These are phyloP conservation scores for Coranthus polyacanthus DNA, from an alignment of 2,797 vertebrate genomes.

Conservation along the genomic window DNA sequence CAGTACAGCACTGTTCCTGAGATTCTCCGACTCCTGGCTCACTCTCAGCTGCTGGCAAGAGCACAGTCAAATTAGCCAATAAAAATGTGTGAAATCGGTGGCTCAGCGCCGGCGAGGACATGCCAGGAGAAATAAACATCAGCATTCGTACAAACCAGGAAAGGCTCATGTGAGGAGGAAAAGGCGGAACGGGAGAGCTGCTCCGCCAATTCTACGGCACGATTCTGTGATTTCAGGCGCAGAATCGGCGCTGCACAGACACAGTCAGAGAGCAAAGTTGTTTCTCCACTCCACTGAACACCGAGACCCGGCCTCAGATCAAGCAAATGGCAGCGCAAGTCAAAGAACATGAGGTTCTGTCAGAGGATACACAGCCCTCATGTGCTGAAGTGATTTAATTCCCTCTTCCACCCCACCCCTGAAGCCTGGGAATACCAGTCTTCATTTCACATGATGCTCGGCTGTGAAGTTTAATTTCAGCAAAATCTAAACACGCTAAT, in stretches of 20 bases:
- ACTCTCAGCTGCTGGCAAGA: constrained; percentile 81
- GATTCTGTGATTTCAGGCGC: constrained; percentile 59
- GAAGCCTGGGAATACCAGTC: constrained; percentile 68
- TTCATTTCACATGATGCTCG: constrained; percentile 78
- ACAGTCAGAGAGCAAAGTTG: constrained; percentile 52
- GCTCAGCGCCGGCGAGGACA: constrained; percentile 75
- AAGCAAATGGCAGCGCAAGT: constrained; percentile 58
- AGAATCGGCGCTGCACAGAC: constrained; percentile 51
- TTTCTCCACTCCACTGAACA: constrained; percentile 53
- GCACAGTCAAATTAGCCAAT: constrained; percentile 87
- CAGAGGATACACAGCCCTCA: constrained; percentile 64
- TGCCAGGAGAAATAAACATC: constrained; percentile 87
- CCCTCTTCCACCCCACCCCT: constrained; percentile 40
- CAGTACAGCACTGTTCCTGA: constrained; percentile 49
- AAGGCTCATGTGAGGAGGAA: constrained; percentile 67
- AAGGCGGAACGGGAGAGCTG: constrained; percentile 63
- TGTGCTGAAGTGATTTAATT: constrained; percentile 65
- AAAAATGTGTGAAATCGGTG: constrained; percentile 87
- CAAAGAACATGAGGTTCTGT: constrained; percentile 71
- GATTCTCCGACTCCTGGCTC: constrained; percentile 75
- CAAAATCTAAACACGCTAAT: constrained; percentile 88
- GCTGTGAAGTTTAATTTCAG: constrained; percentile 85
- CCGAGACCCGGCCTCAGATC: constrained; percentile 52
- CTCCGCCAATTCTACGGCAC: constrained; percentile 59
- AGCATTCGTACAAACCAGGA: constrained; percentile 72